A percentile compares a stretch with the other conserved stretches of the same genome.
phyloP scores from a whole-genome alignment of 2,797 vertebrate genomes.

The Danio jaintianensis region DNA sequence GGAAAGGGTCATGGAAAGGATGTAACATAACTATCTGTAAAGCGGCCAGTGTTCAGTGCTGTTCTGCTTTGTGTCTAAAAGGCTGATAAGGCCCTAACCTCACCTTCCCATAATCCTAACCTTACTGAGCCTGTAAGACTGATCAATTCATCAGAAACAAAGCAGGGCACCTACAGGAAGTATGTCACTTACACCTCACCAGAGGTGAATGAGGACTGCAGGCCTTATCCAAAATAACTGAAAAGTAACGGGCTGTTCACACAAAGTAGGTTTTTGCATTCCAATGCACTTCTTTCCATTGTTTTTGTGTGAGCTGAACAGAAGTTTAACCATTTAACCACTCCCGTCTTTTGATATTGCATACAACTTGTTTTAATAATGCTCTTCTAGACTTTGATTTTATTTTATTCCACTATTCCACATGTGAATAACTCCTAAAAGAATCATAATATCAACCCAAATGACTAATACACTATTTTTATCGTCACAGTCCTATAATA shows the following conservation, averaged over 20 bases:
- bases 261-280: neutral
- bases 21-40: neutral
- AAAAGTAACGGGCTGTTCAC: neutral
- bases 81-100: conserved; percentile 20
- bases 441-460: neutral
- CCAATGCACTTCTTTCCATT: neutral
- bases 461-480: neutral
- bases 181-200: conserved; percentile 1
- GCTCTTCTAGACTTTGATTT: neutral
- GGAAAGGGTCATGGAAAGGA: neutral
- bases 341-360: neutral
- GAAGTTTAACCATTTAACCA: neutral
- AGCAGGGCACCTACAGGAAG: neutral
- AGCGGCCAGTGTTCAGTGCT: neutral
- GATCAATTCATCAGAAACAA: neutral
- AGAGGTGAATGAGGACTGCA: neutral
- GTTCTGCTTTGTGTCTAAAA: neutral
- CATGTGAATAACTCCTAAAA: neutral
- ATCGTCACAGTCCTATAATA: neutral
- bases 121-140: conserved; percentile 23
- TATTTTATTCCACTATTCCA: too few species aligned
- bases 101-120: conserved; percentile 10
- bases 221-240: neutral
- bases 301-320: neutral
- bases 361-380: neutral